These are phyloP conservation scores for Harpagifer antarcticus DNA, from an alignment of 2,797 vertebrate genomes.

Conservation along the genomic window DNA sequence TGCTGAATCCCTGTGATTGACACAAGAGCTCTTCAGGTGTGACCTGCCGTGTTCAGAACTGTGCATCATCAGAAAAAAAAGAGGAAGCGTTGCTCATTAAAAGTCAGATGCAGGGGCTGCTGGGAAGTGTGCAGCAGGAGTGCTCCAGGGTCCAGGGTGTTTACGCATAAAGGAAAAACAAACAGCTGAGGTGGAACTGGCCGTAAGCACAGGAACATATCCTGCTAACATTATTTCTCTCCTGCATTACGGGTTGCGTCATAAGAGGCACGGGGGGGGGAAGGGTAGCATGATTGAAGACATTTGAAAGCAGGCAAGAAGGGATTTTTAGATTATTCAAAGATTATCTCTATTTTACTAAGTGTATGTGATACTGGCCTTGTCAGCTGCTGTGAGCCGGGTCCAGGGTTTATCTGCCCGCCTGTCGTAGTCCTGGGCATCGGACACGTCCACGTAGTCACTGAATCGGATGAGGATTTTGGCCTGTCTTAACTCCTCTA, in stretches of 20 bases:
- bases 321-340: conserved; percentile 12
- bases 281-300: conserved; percentile 2
- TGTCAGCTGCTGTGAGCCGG: conserved; percentile 96
- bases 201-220: conserved; percentile 35
- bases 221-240: conserved; percentile 12
- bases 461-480: conserved; percentile 99
- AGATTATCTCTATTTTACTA: conserved; percentile 34
- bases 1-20: conserved; percentile 58
- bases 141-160: conserved; percentile 47
- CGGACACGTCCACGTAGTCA: conserved; percentile 97
- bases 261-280: background rate
- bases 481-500: conserved; percentile 95
- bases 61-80: conserved; percentile 22
- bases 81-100: conserved; percentile 61
- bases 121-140: conserved; percentile 52
- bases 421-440: conserved; percentile 96
- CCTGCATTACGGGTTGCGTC: conserved; percentile 9
- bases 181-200: conserved; percentile 58
- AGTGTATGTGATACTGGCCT: conserved; percentile 82
- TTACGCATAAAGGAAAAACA: conserved; percentile 38
- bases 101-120: conserved; percentile 40
- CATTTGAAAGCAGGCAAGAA: conserved; percentile 20
- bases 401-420: conserved; percentile 98
- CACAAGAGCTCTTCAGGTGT: conserved; percentile 69
- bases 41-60: conserved; percentile 37